Conservation (phyloP, 1,140 invertebrate genomes). For the Diorhabda sublineata region DNA sequence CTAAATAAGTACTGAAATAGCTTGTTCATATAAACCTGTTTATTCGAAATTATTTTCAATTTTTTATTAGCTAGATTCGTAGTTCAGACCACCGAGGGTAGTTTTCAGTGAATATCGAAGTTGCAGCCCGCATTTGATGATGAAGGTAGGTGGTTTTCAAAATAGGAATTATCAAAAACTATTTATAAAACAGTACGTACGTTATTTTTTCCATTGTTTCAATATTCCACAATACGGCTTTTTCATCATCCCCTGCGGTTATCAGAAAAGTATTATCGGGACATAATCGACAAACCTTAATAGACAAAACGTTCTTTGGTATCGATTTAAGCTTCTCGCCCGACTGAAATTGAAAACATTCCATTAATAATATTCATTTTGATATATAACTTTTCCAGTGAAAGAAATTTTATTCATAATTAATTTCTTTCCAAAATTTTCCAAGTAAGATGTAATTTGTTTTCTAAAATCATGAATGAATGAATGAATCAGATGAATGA, state of each 20-base stretch:
- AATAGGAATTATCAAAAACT: not conserved
- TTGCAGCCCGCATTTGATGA: too few relatives aligned
- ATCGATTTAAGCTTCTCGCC: slow-evolving; percentile 39
- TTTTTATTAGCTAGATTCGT: too few relatives aligned
- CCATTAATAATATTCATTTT: not conserved
- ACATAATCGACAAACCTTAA: slow-evolving; percentile 61
- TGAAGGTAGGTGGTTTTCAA: too few relatives aligned
- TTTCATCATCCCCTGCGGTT: slow-evolving; percentile 72
- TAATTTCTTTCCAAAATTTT: not conserved
- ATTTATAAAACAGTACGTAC: slow-evolving; percentile 30
- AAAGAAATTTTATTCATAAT: not conserved
- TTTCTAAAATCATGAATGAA: not conserved
- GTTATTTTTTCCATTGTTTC: slow-evolving; percentile 53
- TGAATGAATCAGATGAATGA: too few relatives aligned
- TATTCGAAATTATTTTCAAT: too few relatives aligned
- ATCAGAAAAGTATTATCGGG: slow-evolving; percentile 59
- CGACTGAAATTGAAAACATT: slow-evolving; percentile 33
- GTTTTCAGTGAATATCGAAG: too few relatives aligned
- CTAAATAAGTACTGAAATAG: too few relatives aligned
- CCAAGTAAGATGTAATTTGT: not conserved
- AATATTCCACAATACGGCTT: slow-evolving; percentile 61
- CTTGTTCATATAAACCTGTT: too few relatives aligned
- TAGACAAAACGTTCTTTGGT: slow-evolving; percentile 41
- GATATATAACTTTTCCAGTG: not conserved
- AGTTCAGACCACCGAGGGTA: too few relatives aligned